Evolutionary conservation across 1,140 invertebrate species (phyloP).

Genomic region (Portunus trituberculatus): DNA sequence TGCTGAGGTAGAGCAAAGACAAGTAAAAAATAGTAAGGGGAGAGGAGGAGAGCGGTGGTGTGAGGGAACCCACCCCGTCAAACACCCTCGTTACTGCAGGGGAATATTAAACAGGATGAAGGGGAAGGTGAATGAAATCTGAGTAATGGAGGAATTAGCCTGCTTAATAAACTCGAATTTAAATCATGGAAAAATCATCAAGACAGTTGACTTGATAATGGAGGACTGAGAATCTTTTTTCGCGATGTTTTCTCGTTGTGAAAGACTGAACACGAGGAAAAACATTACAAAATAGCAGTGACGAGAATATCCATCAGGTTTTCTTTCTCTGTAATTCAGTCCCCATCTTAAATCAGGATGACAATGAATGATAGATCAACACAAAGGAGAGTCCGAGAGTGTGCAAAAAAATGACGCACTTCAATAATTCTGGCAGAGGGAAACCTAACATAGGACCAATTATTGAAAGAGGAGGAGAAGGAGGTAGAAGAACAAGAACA

Average conservation of each 20-base stretch:
- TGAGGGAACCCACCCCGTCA: neutral
- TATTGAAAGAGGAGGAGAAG: slow-evolving; percentile 33
- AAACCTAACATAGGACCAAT: slow-evolving; percentile 1
- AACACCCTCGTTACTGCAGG: neutral
- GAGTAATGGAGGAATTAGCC: slow-evolving; percentile 22
- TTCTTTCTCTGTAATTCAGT: too few relatives aligned
- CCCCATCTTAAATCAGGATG: too few relatives aligned
- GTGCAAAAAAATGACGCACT: neutral
- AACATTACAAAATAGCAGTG: too few relatives aligned
- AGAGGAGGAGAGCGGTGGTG: neutral
- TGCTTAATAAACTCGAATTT: neutral
- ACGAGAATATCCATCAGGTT: too few relatives aligned
- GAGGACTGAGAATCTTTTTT: too few relatives aligned
- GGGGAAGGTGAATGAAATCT: slow-evolving; percentile 12
- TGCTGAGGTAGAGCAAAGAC: neutral
- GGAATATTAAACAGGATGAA: neutral
- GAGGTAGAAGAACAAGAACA: slow-evolving; percentile 24
- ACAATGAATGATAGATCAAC: neutral
- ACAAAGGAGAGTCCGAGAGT: neutral
- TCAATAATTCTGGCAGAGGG: slow-evolving; percentile 15
- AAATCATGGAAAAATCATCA: neutral
- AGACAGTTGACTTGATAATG: too few relatives aligned
- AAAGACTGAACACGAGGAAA: too few relatives aligned
- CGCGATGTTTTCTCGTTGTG: too few relatives aligned
- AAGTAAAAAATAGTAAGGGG: neutral